Base-by-base conservation (phyloP, 2,113 vertebrate genomes). In the Lycaon pictus region DNA sequence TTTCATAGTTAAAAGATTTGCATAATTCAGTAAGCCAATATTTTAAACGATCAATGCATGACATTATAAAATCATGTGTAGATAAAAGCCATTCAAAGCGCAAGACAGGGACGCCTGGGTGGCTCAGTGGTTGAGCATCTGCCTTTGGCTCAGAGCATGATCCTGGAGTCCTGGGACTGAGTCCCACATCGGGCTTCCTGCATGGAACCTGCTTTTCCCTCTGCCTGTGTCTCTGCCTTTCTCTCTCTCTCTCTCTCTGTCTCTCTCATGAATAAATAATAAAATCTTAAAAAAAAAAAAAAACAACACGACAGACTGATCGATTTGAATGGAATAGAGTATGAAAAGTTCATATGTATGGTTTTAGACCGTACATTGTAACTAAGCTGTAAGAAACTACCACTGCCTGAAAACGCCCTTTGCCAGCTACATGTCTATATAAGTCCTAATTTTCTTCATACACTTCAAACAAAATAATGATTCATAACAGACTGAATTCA, bases 1-100 rank as follows among this genome's bases (percentile, higher is more conserved):
- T n/a, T 69, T 89, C 37, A 85, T 20, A 94, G 65, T 55, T 95
- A 27, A 76, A 74, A 97, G 22, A 69, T 76, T 5, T 89, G 35
- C 20, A 63, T 43, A 91, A 88, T 15, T 81, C 63, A 81, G 11
- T 16, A 11, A 92, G 37, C 48, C 35, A 35, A 1, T 81, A 67
- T 55, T 76, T 82, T 58, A 88, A 92, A 76, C 83, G 76, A 83
- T 16, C 37, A 76, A 35, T 11, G 0, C 23, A 88, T 23, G 25
- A 74, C 32, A 85, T 76, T 56, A 93, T 3, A 90, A 82, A 53
- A 77, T 93, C 60, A 85, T 37, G 2, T 22, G 22, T 62, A n/a
- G 29, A 43, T 63, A 95, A 88, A 71, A 92, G 60, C 7, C 58
- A 93, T 65, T 63, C 29, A 56, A 84, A 89, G 80, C 58, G 0